Evolutionary conservation across 2,113 vertebrate genomes (phyloP).

Genomic region (Xiphias gladius): DNA sequence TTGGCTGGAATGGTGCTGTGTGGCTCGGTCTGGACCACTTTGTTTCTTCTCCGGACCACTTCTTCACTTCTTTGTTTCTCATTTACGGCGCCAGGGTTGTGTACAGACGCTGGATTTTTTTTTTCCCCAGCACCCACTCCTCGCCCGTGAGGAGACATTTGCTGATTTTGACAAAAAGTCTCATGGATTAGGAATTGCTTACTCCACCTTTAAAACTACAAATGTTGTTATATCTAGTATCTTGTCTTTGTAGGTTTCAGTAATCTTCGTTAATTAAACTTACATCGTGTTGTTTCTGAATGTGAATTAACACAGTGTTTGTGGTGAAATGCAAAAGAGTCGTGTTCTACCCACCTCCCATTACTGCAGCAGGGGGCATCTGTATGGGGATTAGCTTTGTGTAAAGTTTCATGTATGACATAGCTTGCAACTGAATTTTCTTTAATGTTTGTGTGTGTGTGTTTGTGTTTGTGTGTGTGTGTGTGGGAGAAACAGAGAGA

Average conservation of each 20-base stretch:
- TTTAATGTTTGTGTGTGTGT: not conserved
- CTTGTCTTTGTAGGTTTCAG: not conserved
- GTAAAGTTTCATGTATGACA: conserved; percentile 29
- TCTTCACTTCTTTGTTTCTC: too few species aligned
- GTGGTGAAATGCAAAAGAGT: not conserved
- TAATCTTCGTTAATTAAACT: not conserved
- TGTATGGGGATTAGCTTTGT: conserved; percentile 4
- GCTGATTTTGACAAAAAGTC: too few species aligned
- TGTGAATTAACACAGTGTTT: not conserved
- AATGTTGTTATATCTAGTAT: too few species aligned
- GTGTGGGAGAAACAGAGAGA: not conserved
- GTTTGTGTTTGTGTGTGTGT: not conserved
- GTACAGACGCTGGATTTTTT: too few species aligned
- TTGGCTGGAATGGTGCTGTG: too few species aligned
- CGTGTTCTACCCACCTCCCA: not conserved
- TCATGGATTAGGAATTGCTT: too few species aligned
- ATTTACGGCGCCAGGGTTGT: too few species aligned
- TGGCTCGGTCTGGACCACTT: too few species aligned
- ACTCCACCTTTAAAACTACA: too few species aligned
- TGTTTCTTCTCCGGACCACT: too few species aligned
- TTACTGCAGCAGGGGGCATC: not conserved
- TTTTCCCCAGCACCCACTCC: too few species aligned
- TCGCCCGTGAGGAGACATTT: too few species aligned
- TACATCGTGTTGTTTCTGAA: not conserved
- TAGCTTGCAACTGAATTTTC: not conserved